Evolutionary conservation across 23 tunicate species (phyloP), one percentile per base, ranked within the genome.

Genomic region (Trididemnum miniatum): DNA sequence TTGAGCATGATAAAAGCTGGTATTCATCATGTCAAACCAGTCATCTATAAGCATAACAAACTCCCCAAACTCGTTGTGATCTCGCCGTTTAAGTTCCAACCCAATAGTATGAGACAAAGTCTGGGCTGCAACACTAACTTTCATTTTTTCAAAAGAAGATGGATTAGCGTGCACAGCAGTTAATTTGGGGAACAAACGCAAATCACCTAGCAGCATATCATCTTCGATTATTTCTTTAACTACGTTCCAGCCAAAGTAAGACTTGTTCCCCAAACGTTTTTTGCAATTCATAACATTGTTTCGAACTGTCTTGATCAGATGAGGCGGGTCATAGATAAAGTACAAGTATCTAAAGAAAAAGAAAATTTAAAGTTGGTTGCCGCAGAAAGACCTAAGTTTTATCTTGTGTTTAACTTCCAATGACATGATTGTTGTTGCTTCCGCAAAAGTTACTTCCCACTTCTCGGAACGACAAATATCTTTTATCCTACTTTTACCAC

Each of bases 11-110:
- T 62, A 62, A 5, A 20, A 62, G n/a, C 67, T 22, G n/a, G 26
- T 24, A 62, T 62, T 62, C 67, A 62, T 62, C 28, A 62, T 20
- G n/a, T 62, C 67, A 24, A 62, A 62, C 67, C 67, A 62, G 15
- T 22, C 67, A 62, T 62, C 67, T 4, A n/a, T 62, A 4, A 20
- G 29, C 67, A 62, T 22, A 24, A 62, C 29, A 24, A 62, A 62
- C 29, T 62, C n/a, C 5, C 26, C 67, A 24, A 62, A 24, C 67
- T 22, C 26, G 15, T 62, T 5, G 29, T 20, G 29, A 5, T 26
- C 67, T 62, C 26, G 15, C 29, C 29, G 26, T 62, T 62, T 62
- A 22, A 62, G 29, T 24, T 22, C 26, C 29, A 62, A 62, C 26
- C 67, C 67, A 20, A 62, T 26, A 62, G 67, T 62, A 20, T 62